Conservation (phyloP, 2,797 vertebrate genomes). For the Epinephelus coioides region DNA sequence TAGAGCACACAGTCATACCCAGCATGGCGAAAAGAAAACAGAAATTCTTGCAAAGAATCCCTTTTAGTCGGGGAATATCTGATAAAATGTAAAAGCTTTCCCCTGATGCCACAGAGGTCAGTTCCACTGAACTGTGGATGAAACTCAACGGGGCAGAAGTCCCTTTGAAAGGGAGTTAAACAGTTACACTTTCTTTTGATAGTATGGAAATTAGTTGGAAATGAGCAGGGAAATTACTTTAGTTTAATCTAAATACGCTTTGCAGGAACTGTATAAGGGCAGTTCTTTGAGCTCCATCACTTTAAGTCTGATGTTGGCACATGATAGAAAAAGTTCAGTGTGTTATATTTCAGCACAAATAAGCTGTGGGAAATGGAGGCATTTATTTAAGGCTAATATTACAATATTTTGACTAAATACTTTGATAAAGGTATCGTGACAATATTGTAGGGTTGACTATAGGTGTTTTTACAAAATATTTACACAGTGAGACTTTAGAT, state of each 20-base stretch:
- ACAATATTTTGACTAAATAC: too few relatives aligned
- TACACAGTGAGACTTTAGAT: too few relatives aligned
- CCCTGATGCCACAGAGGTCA: not conserved
- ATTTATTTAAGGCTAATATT: too few relatives aligned
- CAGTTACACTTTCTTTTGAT: constrained; percentile 1
- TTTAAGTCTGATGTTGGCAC: not conserved
- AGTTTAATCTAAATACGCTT: not conserved
- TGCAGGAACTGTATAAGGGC: not conserved
- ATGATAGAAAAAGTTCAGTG: not conserved
- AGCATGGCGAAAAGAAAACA: not conserved
- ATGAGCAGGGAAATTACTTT: not conserved
- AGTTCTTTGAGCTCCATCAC: not conserved
- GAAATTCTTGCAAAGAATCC: constrained; percentile 21
- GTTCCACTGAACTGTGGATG: constrained; percentile 36
- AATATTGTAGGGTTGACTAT: too few relatives aligned
- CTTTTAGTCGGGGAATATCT: constrained; percentile 4
- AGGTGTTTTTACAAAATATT: too few relatives aligned
- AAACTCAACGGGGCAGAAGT: constrained; percentile 20
- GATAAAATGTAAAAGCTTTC: constrained; percentile 1
- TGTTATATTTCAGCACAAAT: not conserved
- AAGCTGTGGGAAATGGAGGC: not conserved
- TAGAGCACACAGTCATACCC: not conserved
- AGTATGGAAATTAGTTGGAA: not conserved
- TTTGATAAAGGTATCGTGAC: too few relatives aligned
- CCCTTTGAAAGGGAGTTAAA: constrained; percentile 3